These are phyloP conservation scores for Hedya salicella DNA, from an alignment of 2,888 invertebrate genomes.

Conservation along the genomic window DNA sequence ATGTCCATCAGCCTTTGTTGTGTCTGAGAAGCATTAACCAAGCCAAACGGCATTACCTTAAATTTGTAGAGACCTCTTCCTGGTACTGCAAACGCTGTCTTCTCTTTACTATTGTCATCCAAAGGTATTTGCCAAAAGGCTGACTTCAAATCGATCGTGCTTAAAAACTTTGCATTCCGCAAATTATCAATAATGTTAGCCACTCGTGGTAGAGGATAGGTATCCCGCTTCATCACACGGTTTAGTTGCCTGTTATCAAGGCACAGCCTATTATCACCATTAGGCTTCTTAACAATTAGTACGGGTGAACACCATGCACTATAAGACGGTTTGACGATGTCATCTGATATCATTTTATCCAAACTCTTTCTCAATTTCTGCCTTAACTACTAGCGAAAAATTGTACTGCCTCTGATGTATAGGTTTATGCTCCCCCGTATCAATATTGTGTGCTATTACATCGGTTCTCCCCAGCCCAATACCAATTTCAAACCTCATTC, in stretches of 20 bases:
- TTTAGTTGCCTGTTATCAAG: constrained; percentile 48
- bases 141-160: constrained; percentile 48
- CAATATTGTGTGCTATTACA: constrained; percentile 6
- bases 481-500: constrained; percentile 23
- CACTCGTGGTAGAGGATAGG: constrained; percentile 44
- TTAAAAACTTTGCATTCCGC: constrained; percentile 36
- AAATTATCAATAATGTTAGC: constrained; percentile 43
- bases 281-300: constrained; percentile 32
- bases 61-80: constrained; percentile 37
- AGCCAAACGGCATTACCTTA: constrained; percentile 42
- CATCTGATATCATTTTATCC: constrained; percentile 29
- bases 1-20: constrained; percentile 40
- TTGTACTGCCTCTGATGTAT: constrained; percentile 37
- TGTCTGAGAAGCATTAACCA: constrained; percentile 35
- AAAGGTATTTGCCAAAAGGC: constrained; percentile 55
- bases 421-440: constrained; percentile 12
- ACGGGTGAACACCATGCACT: constrained; percentile 43
- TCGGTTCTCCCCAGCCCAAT: constrained; percentile 38
- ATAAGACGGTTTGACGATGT: constrained; percentile 33
- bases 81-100: constrained; percentile 43
- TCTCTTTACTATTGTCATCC: constrained; percentile 40
- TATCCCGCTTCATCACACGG: constrained; percentile 42
- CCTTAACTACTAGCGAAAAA: constrained; percentile 30
- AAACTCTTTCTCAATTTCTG: constrained; percentile 23
- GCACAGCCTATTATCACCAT: constrained; percentile 40